Evolutionary conservation across 2,797 vertebrate genomes (phyloP), one percentile per base, ranked within the genome.

Genomic region (Girardinus metallicus): DNA sequence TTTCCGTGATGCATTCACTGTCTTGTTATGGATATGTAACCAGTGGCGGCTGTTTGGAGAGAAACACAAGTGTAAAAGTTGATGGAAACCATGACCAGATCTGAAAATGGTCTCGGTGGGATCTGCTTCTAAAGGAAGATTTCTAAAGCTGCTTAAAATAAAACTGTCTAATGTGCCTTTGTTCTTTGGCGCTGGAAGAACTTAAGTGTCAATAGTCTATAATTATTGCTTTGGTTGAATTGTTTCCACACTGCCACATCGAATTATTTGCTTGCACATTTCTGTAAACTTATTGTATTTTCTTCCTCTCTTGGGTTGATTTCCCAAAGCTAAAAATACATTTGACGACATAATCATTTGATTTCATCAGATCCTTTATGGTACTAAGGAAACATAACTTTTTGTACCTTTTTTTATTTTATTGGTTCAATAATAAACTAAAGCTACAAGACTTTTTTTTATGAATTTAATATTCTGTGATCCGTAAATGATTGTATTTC

Each of bases 211-310:
- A 66, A 74, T 73, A 49, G 55, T 46, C 36, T 75, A 76, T 34
- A 84, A 73, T 86, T 44, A 81, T 81, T 76, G 83, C 93, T 92
- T 91, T 91, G 81, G 83, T 75, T 62, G n/a, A 62, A 15, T 29
- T 29, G n/a, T 62, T 36, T 64, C 16, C 34, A 64, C 31, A n/a
- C 31, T 64, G 34, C 16, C 62, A 36, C 31, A 64, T 36, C 18
- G 2, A 64, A 36, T 64, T 36, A 64, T 34, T 34, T 64, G 18
- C 15, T 64, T 18, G 57, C 15, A 21, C 34, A 64, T 34, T 64
- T 34, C 34, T 36, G 34, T 21, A 64, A 64, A 36, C 62, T 3
- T 21, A 36, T 18, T 34, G 31, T 2, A 36, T 36, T 64, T 64
- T 34, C 1, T 64, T 4, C 16, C 53, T 57, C 26, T 60, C 2